These are phyloP conservation scores for Drosophila orena DNA, from an alignment of 1,140 invertebrate species.

Conservation along the genomic window DNA sequence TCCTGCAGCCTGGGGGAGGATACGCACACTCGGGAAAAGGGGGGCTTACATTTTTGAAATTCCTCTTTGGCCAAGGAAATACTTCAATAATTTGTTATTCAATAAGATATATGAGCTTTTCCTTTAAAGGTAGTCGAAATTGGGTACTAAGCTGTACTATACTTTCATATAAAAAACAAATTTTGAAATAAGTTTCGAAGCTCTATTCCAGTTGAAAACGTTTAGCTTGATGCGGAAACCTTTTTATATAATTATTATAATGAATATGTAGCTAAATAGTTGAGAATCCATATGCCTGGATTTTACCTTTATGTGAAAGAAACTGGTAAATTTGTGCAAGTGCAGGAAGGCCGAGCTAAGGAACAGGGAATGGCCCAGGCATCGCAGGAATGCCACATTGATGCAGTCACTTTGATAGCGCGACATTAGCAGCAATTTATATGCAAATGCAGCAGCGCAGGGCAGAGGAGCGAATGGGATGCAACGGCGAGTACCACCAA, in stretches of 20 bases:
- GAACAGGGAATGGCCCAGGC: conserved; percentile 53
- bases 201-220: too few relatives aligned
- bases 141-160: too few relatives aligned
- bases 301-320: background rate
- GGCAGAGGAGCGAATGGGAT: conserved; percentile 13
- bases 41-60: background rate
- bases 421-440: conserved; percentile 85
- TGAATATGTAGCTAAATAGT: too few relatives aligned
- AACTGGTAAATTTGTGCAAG: background rate
- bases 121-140: too few relatives aligned
- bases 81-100: background rate
- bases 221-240: too few relatives aligned
- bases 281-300: too few relatives aligned
- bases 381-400: conserved; percentile 59
- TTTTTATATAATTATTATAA: too few relatives aligned
- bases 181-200: too few relatives aligned
- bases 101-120: too few relatives aligned
- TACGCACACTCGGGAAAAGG: conserved; percentile 8
- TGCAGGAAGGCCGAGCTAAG: conserved; percentile 18
- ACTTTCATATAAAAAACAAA: too few relatives aligned
- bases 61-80: background rate
- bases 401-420: conserved; percentile 83
- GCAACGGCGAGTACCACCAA: conserved; percentile 25
- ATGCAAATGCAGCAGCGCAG: conserved; percentile 72
- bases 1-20: conserved; percentile 17